Conservation (phyloP, 2,113 vertebrate genomes). For the Rhizomys pruinosus region DNA sequence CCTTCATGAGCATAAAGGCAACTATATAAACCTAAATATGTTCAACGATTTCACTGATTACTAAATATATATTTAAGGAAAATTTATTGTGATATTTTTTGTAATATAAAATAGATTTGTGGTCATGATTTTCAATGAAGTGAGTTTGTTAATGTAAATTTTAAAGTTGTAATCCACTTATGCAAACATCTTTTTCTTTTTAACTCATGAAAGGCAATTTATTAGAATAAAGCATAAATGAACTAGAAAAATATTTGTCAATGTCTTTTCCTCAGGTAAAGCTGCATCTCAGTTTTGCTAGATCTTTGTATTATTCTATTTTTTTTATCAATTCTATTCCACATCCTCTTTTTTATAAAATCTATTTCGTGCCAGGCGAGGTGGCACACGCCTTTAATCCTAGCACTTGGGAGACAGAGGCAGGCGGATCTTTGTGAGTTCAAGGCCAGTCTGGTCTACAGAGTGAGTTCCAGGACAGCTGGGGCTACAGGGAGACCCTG, state of each 20-base stretch:
- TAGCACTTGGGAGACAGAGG: too few species aligned
- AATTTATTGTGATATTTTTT: not conserved
- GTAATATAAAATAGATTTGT: not conserved
- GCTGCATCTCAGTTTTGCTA: not conserved
- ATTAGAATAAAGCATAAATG: slow-evolving; percentile 26
- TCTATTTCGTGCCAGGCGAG: too few species aligned
- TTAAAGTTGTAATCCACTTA: not conserved
- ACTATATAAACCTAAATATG: not conserved
- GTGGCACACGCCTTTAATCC: too few species aligned
- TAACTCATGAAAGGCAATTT: not conserved
- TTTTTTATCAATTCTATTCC: slow-evolving; percentile 17
- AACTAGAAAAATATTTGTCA: slow-evolving; percentile 9
- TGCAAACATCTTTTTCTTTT: not conserved
- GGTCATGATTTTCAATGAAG: not conserved
- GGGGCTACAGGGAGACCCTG: too few species aligned
- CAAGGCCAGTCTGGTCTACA: too few species aligned
- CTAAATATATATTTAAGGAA: slow-evolving; percentile 13
- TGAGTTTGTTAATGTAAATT: not conserved
- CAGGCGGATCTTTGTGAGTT: too few species aligned
- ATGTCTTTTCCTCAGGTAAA: not conserved
- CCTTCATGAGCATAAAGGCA: slow-evolving; percentile 1
- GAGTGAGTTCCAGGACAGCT: too few species aligned
- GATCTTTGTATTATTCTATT: not conserved
- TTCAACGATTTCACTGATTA: not conserved
- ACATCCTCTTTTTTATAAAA: not conserved